Percentiles rank a stretch among this genome's conserved stretches.
Conservation (phyloP, 1,140 invertebrate genomes). For the Drosophila virilis region DNA sequence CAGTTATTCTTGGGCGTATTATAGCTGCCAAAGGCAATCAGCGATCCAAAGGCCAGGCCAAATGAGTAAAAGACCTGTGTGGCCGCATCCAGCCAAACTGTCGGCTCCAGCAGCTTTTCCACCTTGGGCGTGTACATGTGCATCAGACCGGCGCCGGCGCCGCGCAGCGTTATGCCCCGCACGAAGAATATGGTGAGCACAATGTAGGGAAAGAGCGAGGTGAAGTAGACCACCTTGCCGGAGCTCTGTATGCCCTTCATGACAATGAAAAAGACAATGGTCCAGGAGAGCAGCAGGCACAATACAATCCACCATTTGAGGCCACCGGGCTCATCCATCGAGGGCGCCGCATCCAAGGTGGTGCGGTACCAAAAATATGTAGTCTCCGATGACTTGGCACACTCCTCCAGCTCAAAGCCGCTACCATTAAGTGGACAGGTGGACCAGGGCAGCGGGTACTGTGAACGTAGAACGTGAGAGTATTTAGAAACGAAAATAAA, state of each 20-base stretch:
- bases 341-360: slow-evolving; percentile 92
- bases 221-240: slow-evolving; percentile 98
- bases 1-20: slow-evolving; percentile 96
- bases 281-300: slow-evolving; percentile 96
- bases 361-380: slow-evolving; percentile 96
- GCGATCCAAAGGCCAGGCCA: slow-evolving; percentile 95
- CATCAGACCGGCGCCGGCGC: slow-evolving; percentile 93
- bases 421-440: slow-evolving; percentile 91
- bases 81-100: slow-evolving; percentile 96
- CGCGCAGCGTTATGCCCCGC: slow-evolving; percentile 94
- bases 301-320: slow-evolving; percentile 98
- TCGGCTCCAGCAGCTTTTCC: slow-evolving; percentile 91
- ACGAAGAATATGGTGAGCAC: slow-evolving; percentile 98
- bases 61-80: slow-evolving; percentile 98
- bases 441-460: slow-evolving; percentile 93
- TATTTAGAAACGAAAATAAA: not conserved
- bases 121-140: slow-evolving; percentile 97
- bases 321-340: slow-evolving; percentile 92
- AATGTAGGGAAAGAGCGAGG: slow-evolving; percentile 97
- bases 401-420: slow-evolving; percentile 89
- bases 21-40: slow-evolving; percentile 96
- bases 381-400: slow-evolving; percentile 92
- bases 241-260: slow-evolving; percentile 99
- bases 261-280: slow-evolving; percentile 97
- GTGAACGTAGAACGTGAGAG: not conserved